Evolutionary conservation across 1,140 invertebrate species (phyloP).

Genomic region (Drosophila repleta): DNA sequence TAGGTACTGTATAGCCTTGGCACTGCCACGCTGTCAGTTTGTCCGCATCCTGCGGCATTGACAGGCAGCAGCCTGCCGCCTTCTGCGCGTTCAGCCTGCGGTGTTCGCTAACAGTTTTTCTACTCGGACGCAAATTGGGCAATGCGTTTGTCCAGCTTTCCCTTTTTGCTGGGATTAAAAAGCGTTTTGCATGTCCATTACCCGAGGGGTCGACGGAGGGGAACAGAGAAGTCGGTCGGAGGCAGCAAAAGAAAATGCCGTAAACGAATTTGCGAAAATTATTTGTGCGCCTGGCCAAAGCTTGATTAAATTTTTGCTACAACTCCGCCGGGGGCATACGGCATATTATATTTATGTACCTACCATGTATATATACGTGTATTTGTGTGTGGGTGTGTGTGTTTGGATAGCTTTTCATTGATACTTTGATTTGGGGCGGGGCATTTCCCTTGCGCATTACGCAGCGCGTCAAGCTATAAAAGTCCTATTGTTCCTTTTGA

Average conservation of each 20-base stretch:
- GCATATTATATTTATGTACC: constrained; percentile 62
- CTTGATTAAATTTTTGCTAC: constrained; percentile 71
- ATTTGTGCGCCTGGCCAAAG: constrained; percentile 54
- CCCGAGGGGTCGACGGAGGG: background rate
- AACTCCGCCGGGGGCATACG: constrained; percentile 68
- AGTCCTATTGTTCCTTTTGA: constrained; percentile 27
- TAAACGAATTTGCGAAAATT: constrained; percentile 79
- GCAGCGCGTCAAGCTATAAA: constrained; percentile 24
- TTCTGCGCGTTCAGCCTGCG: constrained; percentile 15
- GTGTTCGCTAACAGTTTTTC: constrained; percentile 29
- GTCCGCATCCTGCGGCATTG: constrained; percentile 18
- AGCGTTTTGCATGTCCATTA: constrained; percentile 74
- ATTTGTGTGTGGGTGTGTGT: background rate
- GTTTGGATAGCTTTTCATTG: constrained; percentile 66
- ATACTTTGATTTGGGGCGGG: constrained; percentile 63
- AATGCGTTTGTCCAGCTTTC: constrained; percentile 31
- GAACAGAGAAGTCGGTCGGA: constrained; percentile 1
- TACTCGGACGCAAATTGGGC: constrained; percentile 41
- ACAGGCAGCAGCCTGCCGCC: constrained; percentile 22
- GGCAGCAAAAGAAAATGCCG: constrained; percentile 57
- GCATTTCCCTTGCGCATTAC: constrained; percentile 57
- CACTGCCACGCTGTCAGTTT: constrained; percentile 35
- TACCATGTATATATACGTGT: background rate
- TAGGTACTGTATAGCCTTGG: background rate
- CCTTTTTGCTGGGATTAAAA: constrained; percentile 65